Conservation (phyloP, 2,113 vertebrate species). For the Centrocercus urophasianus region DNA sequence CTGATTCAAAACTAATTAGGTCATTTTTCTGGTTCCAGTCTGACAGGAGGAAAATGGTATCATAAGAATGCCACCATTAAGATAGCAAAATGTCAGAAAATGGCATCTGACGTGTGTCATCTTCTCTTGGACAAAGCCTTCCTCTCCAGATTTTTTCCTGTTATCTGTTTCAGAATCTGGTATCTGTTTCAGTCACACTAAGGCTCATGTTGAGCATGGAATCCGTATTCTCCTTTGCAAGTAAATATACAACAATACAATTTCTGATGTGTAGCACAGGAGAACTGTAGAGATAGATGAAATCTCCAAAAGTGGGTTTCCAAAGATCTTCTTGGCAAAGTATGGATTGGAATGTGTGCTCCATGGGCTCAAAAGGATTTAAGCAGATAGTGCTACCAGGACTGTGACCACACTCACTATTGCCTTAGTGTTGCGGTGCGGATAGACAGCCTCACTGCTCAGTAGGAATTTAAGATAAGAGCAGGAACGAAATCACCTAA, state of each 20-base stretch:
- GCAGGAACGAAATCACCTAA: not conserved
- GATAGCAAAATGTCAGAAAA: not conserved
- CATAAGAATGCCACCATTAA: not conserved
- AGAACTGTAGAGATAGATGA: not conserved
- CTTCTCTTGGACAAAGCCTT: not conserved
- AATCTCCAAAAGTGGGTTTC: not conserved
- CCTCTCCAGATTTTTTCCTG: not conserved
- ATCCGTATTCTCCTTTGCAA: not conserved
- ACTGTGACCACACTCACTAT: accelerated
- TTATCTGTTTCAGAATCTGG: not conserved
- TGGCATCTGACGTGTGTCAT: not conserved
- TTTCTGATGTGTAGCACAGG: not conserved
- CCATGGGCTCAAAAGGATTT: not conserved
- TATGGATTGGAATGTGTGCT: not conserved
- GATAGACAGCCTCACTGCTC: not conserved
- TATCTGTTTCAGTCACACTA: not conserved
- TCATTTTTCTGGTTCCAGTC: not conserved
- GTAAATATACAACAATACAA: not conserved
- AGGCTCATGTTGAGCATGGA: not conserved
- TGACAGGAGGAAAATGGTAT: not conserved
- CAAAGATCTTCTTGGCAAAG: not conserved
- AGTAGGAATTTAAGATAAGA: not conserved
- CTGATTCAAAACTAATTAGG: not conserved
- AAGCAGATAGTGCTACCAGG: not conserved
- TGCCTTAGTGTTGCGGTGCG: not conserved